Evolutionary conservation across 2,888 invertebrate genomes (phyloP).

Genomic region (Lasioglossum calceatum): DNA sequence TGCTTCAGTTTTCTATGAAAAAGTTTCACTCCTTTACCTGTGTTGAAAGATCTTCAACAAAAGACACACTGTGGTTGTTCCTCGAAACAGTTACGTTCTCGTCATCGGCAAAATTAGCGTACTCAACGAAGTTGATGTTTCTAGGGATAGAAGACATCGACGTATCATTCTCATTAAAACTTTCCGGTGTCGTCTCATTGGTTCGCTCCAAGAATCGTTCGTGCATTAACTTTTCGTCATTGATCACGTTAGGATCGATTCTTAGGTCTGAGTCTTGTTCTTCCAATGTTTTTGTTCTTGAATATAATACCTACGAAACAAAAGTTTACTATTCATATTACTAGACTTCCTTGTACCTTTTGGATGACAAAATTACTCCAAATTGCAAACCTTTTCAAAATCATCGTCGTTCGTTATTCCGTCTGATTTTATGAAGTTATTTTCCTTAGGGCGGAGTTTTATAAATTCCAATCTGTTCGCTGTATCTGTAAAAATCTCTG

Average conservation of each 20-base stretch:
- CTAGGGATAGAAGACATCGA: background rate
- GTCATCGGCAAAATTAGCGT: background rate
- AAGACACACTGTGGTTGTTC: background rate
- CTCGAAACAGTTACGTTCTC: background rate
- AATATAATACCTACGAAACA: conserved; percentile 1
- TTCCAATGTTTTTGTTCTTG: background rate
- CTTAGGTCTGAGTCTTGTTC: background rate
- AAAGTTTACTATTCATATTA: background rate
- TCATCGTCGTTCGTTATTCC: background rate
- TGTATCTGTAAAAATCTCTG: conserved; percentile 4
- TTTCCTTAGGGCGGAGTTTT: background rate
- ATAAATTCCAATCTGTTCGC: background rate
- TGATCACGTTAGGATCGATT: background rate
- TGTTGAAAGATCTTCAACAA: background rate
- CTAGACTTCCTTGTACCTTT: background rate
- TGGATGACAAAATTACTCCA: background rate
- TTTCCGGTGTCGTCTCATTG: background rate
- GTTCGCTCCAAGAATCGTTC: conserved; percentile 17
- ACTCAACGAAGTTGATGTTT: conserved; percentile 15
- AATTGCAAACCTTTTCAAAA: conserved; percentile 19
- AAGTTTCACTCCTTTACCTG: conserved; percentile 37
- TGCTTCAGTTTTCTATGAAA: background rate
- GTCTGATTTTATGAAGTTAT: background rate
- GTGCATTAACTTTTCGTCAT: background rate
- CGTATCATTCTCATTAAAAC: background rate